Conservation (phyloP, 2,797 vertebrate genomes). For the Limosa lapponica region DNA sequence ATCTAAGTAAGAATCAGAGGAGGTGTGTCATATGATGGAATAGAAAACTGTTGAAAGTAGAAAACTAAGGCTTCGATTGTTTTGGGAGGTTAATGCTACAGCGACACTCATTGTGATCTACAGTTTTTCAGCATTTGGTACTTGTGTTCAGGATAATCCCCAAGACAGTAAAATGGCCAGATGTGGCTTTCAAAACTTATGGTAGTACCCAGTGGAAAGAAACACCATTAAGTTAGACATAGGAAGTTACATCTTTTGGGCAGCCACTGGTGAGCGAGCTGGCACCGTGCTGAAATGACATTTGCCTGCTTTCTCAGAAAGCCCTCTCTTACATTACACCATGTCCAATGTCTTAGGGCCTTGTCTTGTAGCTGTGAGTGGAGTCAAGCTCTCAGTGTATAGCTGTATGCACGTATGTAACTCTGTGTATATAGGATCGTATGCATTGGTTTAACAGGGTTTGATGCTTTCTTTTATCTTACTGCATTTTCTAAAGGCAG, state of each 20-base stretch:
- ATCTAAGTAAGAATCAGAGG: background rate
- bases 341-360: accelerated
- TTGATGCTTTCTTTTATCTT: background rate
- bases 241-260: background rate
- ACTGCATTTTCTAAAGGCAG: background rate
- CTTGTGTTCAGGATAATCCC: background rate
- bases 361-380: background rate
- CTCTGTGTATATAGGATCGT: background rate
- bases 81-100: background rate
- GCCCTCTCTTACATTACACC: background rate
- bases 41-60: background rate
- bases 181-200: background rate
- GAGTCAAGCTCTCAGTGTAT: background rate
- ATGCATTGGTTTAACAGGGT: background rate
- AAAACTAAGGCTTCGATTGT: background rate
- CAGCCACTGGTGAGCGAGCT: background rate
- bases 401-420: background rate
- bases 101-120: too few relatives aligned
- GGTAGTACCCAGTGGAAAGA: background rate
- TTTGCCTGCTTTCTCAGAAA: background rate
- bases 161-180: background rate
- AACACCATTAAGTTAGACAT: background rate
- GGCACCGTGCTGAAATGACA: background rate
- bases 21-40: background rate
- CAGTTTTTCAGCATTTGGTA: background rate